Conservation (phyloP, 2,888 invertebrate species). For the Choristoneura rosaceana region DNA sequence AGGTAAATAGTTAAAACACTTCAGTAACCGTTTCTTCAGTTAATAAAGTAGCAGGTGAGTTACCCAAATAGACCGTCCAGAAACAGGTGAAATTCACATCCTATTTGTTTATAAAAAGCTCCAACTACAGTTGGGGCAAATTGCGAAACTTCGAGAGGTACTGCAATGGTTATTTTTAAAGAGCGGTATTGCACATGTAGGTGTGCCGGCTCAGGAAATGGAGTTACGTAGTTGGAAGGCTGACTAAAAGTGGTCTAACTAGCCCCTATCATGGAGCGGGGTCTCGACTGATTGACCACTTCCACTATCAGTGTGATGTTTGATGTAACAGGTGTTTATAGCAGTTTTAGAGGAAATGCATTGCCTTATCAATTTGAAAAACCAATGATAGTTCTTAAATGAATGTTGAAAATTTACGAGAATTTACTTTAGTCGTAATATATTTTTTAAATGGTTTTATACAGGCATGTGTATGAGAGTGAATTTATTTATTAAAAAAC, state of each 20-base stretch:
- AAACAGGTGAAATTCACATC: slow-evolving; percentile 21
- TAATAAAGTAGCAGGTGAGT: slow-evolving; percentile 17
- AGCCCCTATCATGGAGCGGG: slow-evolving; percentile 71
- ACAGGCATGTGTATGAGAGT: too few relatives aligned
- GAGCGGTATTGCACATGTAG: slow-evolving; percentile 31
- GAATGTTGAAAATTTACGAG: too few relatives aligned
- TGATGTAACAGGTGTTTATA: slow-evolving; percentile 50
- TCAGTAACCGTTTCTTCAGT: neutral
- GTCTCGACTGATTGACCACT: slow-evolving; percentile 78
- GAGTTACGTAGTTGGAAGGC: slow-evolving; percentile 48
- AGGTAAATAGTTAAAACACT: neutral
- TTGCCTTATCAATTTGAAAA: neutral
- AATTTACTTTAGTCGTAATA: neutral
- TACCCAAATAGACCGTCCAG: slow-evolving; percentile 25
- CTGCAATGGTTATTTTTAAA: slow-evolving; percentile 34
- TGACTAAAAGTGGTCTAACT: slow-evolving; percentile 65
- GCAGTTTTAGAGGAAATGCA: neutral
- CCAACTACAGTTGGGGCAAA: slow-evolving; percentile 27
- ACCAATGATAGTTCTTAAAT: too few relatives aligned
- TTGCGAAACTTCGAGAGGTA: slow-evolving; percentile 38
- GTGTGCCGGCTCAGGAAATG: slow-evolving; percentile 36
- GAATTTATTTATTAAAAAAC: too few relatives aligned
- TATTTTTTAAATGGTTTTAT: neutral
- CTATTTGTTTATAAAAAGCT: slow-evolving; percentile 36
- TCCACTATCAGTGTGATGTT: slow-evolving; percentile 64